phyloP scores from a whole-genome alignment of 2,797 vertebrate genomes.

The Cuniculus paca region DNA sequence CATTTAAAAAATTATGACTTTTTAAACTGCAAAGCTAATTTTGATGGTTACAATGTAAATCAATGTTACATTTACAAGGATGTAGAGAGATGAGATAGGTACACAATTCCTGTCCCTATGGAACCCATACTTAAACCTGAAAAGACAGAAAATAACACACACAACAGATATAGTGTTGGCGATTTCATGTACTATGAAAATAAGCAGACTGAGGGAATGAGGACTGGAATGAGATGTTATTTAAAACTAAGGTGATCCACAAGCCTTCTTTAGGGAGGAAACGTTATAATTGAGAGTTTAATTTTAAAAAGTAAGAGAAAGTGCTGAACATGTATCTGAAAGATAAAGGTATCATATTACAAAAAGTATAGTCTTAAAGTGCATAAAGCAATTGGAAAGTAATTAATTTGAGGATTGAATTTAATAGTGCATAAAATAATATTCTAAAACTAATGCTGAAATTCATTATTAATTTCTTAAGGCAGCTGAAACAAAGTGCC shows the following conservation, averaged over 20 bases:
- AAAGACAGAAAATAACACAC: background rate
- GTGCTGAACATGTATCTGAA: background rate
- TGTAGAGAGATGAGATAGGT: background rate
- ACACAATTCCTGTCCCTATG: background rate
- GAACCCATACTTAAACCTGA: background rate
- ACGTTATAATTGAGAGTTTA: background rate
- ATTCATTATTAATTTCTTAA: background rate
- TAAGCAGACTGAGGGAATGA: background rate
- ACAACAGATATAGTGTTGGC: background rate
- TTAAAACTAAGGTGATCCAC: background rate
- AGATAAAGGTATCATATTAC: background rate
- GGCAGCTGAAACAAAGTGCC: background rate
- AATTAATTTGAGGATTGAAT: background rate
- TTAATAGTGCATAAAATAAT: background rate
- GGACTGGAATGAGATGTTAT: background rate
- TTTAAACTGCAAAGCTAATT: background rate
- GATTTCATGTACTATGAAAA: background rate
- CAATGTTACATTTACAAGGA: background rate
- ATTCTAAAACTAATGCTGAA: background rate
- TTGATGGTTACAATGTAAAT: background rate
- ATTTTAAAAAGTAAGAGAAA: background rate
- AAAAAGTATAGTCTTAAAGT: background rate
- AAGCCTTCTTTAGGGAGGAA: background rate
- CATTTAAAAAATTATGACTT: background rate
- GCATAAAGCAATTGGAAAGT: background rate